A percentile compares a stretch with the other conserved stretches of the same genome.
Conservation (phyloP, 2,113 vertebrate genomes). For the Notarius quadriscutis region DNA sequence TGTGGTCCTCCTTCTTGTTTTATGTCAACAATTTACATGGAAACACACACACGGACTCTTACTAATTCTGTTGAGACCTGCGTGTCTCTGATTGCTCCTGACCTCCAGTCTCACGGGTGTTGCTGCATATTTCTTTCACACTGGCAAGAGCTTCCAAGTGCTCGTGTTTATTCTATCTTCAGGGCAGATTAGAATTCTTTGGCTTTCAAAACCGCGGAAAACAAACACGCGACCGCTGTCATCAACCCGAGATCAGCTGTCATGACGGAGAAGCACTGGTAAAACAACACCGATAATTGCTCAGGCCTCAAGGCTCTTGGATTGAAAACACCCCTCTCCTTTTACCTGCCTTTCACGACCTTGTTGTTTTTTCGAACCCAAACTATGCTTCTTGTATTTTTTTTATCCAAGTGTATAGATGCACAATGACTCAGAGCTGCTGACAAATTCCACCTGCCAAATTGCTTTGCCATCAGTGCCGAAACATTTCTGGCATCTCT, state of each 20-base stretch:
- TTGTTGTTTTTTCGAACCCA: not conserved
- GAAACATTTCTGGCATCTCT: slow-evolving; percentile 7
- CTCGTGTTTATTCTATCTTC: slow-evolving; percentile 1
- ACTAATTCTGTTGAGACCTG: not conserved
- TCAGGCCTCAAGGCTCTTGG: slow-evolving; percentile 30
- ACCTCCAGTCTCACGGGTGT: not conserved
- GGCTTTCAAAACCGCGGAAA: slow-evolving; percentile 39
- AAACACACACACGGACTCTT: not conserved
- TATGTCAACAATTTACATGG: not conserved
- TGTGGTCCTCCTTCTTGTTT: not conserved
- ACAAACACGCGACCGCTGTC: slow-evolving; percentile 46
- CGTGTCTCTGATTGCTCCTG: not conserved
- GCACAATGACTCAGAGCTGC: slow-evolving; percentile 17
- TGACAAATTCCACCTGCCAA: slow-evolving; percentile 28
- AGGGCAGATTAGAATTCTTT: slow-evolving; percentile 44
- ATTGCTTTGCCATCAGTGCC: slow-evolving; percentile 1
- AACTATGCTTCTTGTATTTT: not conserved
- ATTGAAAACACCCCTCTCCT: slow-evolving; percentile 17
- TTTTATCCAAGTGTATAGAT: not conserved
- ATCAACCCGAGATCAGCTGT: slow-evolving; percentile 37
- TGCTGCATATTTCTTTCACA: not conserved
- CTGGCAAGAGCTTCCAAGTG: not conserved
- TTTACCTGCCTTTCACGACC: slow-evolving; percentile 40
- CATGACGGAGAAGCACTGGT: slow-evolving; percentile 28
- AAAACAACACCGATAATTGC: slow-evolving; percentile 45